Conservation (phyloP, 2,113 vertebrate species). For the Hirundichthys speculiger region DNA sequence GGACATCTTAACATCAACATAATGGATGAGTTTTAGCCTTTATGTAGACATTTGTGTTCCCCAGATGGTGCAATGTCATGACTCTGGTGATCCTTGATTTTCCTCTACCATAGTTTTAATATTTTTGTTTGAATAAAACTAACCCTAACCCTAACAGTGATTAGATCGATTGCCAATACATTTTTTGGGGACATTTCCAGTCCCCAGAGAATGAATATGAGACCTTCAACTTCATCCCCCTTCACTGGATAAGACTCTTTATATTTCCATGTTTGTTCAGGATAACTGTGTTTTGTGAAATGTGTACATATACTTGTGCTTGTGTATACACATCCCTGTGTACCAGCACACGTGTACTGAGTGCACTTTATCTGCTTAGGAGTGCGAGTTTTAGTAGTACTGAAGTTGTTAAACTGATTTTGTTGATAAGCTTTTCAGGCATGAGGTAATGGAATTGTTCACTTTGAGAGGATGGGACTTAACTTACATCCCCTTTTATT, state of each 20-base stretch:
- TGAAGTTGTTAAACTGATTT: constrained; percentile 38
- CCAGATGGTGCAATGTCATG: too few species aligned
- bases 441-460: constrained; percentile 55
- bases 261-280: not conserved
- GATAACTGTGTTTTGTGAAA: constrained; percentile 7
- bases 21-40: too few species aligned
- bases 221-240: too few species aligned
- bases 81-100: too few species aligned
- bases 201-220: too few species aligned
- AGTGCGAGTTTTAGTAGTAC: constrained; percentile 18
- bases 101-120: too few species aligned
- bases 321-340: not conserved
- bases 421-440: constrained; percentile 22
- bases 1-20: too few species aligned
- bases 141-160: too few species aligned
- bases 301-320: not conserved
- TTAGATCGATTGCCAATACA: not conserved
- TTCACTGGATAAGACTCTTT: too few species aligned
- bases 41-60: too few species aligned
- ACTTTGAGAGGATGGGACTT: constrained; percentile 33
- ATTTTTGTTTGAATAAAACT: too few species aligned
- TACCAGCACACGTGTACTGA: not conserved
- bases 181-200: not conserved
- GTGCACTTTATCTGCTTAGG: constrained; percentile 12
- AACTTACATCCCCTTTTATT: constrained; percentile 13